These are phyloP conservation scores for Parnassius glacialis DNA, from an alignment of 2,888 invertebrate species.

Conservation along the genomic window DNA sequence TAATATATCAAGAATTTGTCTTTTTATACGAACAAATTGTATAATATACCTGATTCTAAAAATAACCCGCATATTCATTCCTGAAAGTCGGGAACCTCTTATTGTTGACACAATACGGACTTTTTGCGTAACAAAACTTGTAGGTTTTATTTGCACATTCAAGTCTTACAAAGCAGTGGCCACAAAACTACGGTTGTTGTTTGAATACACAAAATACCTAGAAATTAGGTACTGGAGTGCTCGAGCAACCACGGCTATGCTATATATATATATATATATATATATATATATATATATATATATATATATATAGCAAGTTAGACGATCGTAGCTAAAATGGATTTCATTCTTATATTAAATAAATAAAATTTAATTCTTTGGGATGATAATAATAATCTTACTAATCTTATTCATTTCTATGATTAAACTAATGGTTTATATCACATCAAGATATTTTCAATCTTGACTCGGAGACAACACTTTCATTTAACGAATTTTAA, in stretches of 20 bases:
- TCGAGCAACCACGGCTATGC: constrained; percentile 40
- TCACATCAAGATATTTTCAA: too few species aligned
- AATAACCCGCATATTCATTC: constrained; percentile 19
- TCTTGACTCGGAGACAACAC: too few species aligned
- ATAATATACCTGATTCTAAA: constrained; percentile 10
- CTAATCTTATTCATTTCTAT: too few species aligned
- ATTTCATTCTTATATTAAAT: not conserved
- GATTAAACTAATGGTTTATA: too few species aligned
- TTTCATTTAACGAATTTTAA: too few species aligned
- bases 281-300: too few species aligned
- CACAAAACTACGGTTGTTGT: constrained; percentile 33
- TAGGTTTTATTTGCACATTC: constrained; percentile 26
- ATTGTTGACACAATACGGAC: constrained; percentile 24
- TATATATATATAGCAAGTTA: too few species aligned
- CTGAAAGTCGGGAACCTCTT: constrained; percentile 22
- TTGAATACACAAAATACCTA: constrained; percentile 43
- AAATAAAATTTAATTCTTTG: too few species aligned
- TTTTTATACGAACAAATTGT: constrained; percentile 11
- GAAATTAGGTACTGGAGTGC: constrained; percentile 44
- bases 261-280: too few species aligned
- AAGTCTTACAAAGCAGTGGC: constrained; percentile 24
- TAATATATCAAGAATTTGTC: not conserved
- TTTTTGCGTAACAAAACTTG: constrained; percentile 23
- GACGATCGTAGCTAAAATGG: not conserved
- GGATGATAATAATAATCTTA: too few species aligned